Base-by-base conservation (phyloP, 2,888 invertebrate species). In the Caradrina clavipalpis region DNA sequence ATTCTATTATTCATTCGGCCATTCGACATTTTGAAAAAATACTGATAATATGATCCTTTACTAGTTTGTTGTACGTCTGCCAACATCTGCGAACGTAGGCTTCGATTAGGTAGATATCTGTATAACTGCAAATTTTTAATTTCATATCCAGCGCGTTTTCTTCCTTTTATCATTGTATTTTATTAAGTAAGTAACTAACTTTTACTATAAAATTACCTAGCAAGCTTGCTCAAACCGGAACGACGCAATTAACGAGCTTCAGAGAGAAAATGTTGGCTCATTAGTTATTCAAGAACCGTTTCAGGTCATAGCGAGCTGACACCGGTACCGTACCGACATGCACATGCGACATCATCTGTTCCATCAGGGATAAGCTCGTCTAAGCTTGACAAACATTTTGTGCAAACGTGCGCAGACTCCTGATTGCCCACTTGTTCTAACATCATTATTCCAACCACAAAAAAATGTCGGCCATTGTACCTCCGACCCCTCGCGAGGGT, bases 371-470 rank as follows among this genome's bases (percentile, higher is more conserved):
- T 81, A 77, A 82, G 71, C 76, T 71, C 56, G 5, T 78, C 39
- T 63, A 53, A 76, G 69, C 69, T 60, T 51, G 58, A 76, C 68
- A 55, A 84, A 84, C 82, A 84, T 80, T n/a, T 80, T 82, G 84
- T 80, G 78, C 74, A 78, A 81, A 85, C 85, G 86, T 85, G 85
- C 78, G 62, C 81, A 76, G 81, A 86, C 78, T 85, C 71, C 55
- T 66, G 82, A 84, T 82, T 80, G 81, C 76, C 82, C 85, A 86
- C 86, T 85, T 86, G 85, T 82, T 73, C 71, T 61, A 80, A 81
- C 67, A 74, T 76, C 77, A 82, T 84, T 82, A 84, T 84, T 84
- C 80, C 47, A 17, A 64, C 69, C 74, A 84, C 83, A 82, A 76
- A 76, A n/a, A 74, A 74, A 73, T 56, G 50, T 66, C 60, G 31